Base-by-base conservation (phyloP, 1,140 invertebrate genomes). In the Helicoverpa armigera region DNA sequence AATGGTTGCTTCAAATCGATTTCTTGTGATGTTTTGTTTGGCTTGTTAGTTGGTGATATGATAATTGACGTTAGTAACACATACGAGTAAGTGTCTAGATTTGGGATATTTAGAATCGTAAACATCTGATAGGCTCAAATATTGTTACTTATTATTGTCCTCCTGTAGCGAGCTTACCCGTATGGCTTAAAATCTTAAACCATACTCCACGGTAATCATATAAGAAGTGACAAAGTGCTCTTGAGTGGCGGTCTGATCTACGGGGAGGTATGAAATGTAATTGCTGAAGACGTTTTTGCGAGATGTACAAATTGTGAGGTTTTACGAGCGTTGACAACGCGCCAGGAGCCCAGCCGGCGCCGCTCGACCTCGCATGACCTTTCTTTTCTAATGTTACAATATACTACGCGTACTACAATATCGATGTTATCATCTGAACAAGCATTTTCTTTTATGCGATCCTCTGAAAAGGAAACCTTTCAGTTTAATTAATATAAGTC, bases 271-370 rank as follows among this genome's bases (percentile, higher is more conserved):
- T 50, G 65, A 69, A 69, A 50, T 69, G 43, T 69, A 69, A 69
- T 50, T 69, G 35, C 65, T 23, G 23, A 67, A 43, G 35, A 58
- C 56, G 23, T 23, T 7, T 23, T n/a, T n/a, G 54, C 23, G 35
- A 11, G 48, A 56, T 29, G 29, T 35, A 51, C 23, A 67, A 67
- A 35, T 12, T 13, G 4, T 77, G 50, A 9, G 48, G 75, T n/a
- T 51, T 43, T 58, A 56, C 29, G 23, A 72, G 35, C 58, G 72
- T 78, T 82, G 81, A 60, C 81, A 84, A 53, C 31, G 56, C 72
- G 82, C 80, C 82, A 82, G 74, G 58, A 83, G 83, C 81, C 83
- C 31, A 35, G 65, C 5, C 48, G 86, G 83, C 86, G 86, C 86
- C 86, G n/a, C 5, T 69, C 82, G 79, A 85, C 69, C 84, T 81